Evolutionary conservation across 2,797 vertebrate species (phyloP), one percentile per base, ranked within the genome.

Genomic region (Melanotaenia boesemani): DNA sequence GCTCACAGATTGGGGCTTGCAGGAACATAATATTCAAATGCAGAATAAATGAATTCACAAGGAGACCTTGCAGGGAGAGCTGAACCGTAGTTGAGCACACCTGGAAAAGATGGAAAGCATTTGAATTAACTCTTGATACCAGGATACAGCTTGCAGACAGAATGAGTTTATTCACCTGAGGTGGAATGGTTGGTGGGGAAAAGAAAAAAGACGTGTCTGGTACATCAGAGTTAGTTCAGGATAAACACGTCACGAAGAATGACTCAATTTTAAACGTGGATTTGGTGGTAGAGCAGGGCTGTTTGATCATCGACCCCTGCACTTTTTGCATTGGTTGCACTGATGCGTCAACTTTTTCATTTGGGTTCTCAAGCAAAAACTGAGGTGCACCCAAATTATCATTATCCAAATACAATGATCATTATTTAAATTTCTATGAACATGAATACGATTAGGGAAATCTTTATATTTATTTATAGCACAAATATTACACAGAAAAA

Each of bases 41-140:
- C 65, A 28, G 89, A 91, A 91, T 91, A 89, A 77, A 92, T 92
- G 70, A 89, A 91, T 88, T 83, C 67, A 77, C 71, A 90, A 91
- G 59, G 26, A 86, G 77, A 34, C 81, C 86, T 81, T 2, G 55
- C 66, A 85, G 90, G 81, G 60, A 73, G 70, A 78, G 60, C 63
- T 74, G 80, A 80, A 69, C 79, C 11, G 2, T 75, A 57, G 89
- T 72, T 67, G 62, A 86, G 72, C 34, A 71, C 82, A 89, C 88
- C 89, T 91, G 86, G 58, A 87, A 87, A 85, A 90, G 75, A 88
- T 60, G 39, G 73, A 67, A 80, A 79, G 80, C 77, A 84, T 89
- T 85, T 79, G 56, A 90, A 82, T 70, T 26, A 69, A 59, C 30
- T 75, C 70, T 48, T 78, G 81, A 80, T 71, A 77, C 37, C 67